Conservation (phyloP, 2,113 vertebrate species). For the Mastomys coucha region DNA sequence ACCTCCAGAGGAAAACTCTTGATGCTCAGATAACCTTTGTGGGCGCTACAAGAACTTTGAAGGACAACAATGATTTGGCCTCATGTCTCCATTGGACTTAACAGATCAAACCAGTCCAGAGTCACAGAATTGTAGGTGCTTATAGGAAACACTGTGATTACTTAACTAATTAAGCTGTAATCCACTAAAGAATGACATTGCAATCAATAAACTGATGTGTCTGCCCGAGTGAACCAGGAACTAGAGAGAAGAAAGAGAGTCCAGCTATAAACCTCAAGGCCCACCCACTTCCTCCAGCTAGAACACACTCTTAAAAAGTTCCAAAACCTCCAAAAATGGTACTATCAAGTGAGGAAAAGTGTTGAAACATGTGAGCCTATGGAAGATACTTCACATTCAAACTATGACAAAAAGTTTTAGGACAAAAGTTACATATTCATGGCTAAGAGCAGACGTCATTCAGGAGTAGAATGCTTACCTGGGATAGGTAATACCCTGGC, state of each 20-base stretch:
- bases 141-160: background rate
- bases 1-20: background rate
- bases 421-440: background rate
- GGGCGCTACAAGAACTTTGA: background rate
- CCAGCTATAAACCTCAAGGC: background rate
- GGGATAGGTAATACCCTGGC: background rate
- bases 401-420: background rate
- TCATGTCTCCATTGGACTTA: too few species aligned
- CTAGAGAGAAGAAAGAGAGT: background rate
- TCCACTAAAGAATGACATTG: background rate
- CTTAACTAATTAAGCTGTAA: background rate
- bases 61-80: background rate
- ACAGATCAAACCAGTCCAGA: background rate
- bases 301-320: background rate
- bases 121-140: background rate
- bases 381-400: background rate
- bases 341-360: background rate
- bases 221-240: background rate
- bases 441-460: too few species aligned
- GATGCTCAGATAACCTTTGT: background rate
- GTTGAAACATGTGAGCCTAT: background rate
- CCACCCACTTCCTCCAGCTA: background rate
- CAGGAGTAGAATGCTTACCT: background rate
- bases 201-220: background rate
- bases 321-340: background rate